Conservation (phyloP, 2,888 invertebrate species). For the Spatulosminthurus flaviceps region DNA sequence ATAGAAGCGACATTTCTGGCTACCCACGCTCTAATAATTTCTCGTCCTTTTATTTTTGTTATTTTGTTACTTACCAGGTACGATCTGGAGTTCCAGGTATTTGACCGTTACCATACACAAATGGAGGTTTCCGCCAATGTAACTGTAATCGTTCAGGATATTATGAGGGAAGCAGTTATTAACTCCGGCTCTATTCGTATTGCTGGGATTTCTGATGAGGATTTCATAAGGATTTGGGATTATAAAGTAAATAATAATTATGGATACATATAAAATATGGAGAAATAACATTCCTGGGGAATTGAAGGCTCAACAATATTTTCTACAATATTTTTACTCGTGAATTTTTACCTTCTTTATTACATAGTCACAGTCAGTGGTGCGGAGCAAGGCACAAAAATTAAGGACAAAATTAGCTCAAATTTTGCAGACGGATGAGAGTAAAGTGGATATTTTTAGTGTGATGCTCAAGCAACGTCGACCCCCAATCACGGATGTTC, state of each 20-base stretch:
- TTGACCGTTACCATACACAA: conserved; percentile 93
- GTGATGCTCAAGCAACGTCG: conserved; percentile 84
- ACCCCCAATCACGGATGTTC: conserved; percentile 88
- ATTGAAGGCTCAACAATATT: too few species aligned
- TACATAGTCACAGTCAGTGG: conserved; percentile 76
- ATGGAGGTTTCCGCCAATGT: conserved; percentile 97
- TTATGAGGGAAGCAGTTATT: conserved; percentile 93
- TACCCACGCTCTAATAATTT: too few species aligned
- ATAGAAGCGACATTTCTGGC: not conserved
- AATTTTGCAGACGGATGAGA: conserved; percentile 82
- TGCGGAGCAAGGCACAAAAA: conserved; percentile 87
- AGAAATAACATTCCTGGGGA: too few species aligned
- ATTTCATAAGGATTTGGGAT: conserved; percentile 94
- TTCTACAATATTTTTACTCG: not conserved
- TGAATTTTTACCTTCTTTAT: not conserved
- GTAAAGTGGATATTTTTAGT: conserved; percentile 96
- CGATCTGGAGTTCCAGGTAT: conserved; percentile 75
- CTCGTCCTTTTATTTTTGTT: too few species aligned
- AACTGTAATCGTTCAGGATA: conserved; percentile 90
- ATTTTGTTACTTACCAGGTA: conserved; percentile 63
- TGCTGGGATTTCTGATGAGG: conserved; percentile 93
- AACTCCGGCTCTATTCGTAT: conserved; percentile 95
- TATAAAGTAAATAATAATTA: conserved; percentile 71
- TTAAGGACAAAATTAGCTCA: conserved; percentile 88
- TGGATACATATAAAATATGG: too few species aligned